Conservation (phyloP, 1,140 invertebrate species). For the Laodelphax striatellus region DNA sequence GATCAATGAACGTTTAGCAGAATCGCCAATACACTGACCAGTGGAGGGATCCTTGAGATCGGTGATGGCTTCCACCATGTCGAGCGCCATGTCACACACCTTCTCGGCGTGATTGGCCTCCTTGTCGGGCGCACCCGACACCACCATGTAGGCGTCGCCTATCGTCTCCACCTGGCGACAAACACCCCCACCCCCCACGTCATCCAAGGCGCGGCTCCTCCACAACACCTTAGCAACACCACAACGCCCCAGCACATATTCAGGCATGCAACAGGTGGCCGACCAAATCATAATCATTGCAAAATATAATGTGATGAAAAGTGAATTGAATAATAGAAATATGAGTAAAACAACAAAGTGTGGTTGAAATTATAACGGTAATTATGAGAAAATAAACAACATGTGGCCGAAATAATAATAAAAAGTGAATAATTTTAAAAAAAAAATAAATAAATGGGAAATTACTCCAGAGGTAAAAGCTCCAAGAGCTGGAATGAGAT, state of each 20-base stretch:
- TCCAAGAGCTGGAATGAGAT: too few relatives aligned
- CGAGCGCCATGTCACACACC: conserved; percentile 91
- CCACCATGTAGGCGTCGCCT: conserved; percentile 94
- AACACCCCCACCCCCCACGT: not conserved
- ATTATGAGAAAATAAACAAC: too few relatives aligned
- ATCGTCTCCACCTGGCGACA: conserved; percentile 81
- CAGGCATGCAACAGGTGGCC: not conserved
- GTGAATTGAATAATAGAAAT: too few relatives aligned
- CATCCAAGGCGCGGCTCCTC: not conserved
- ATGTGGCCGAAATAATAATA: too few relatives aligned
- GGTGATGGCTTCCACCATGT: conserved; percentile 89
- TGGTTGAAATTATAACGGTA: too few relatives aligned
- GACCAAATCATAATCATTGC: too few relatives aligned
- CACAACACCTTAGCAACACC: not conserved
- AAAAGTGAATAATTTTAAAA: too few relatives aligned
- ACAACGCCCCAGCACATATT: not conserved
- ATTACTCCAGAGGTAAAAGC: too few relatives aligned
- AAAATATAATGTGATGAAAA: not conserved
- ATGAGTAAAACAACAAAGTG: too few relatives aligned
- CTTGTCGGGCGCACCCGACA: conserved; percentile 85
- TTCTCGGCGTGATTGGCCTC: conserved; percentile 79
- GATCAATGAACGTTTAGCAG: too few relatives aligned
- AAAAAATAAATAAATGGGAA: too few relatives aligned
- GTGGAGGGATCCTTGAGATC: conserved; percentile 85
- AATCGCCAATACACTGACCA: conserved; percentile 42